These are phyloP conservation scores for Babyrousa celebensis DNA, from an alignment of 2,797 vertebrate species.

Conservation along the genomic window DNA sequence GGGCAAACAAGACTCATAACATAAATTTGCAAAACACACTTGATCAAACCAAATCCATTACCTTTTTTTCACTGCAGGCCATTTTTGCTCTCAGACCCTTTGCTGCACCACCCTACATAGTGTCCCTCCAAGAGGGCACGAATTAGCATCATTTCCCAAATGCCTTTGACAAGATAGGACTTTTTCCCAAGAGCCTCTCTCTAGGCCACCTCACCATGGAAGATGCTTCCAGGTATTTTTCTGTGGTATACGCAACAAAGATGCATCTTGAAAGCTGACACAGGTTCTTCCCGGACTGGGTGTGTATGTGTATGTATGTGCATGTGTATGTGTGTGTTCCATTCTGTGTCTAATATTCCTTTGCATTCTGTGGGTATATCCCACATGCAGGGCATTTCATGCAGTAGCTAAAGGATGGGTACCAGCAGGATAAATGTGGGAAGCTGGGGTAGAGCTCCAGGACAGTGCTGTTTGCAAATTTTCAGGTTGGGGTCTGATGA, in stretches of 20 bases:
- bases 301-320: not conserved
- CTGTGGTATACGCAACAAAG: not conserved
- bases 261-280: not conserved
- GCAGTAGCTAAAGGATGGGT: not conserved
- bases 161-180: not conserved
- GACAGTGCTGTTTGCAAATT: not conserved
- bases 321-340: not conserved
- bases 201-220: not conserved
- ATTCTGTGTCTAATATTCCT: not conserved
- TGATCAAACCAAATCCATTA: not conserved
- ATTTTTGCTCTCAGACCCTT: not conserved
- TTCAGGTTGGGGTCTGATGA: not conserved
- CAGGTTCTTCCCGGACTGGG: not conserved
- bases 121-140: not conserved
- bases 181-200: not conserved
- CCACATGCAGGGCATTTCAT: fast-evolving
- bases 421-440: not conserved
- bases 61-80: not conserved
- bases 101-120: not conserved
- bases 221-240: constrained; percentile 1
- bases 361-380: not conserved
- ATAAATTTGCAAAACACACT: not conserved
- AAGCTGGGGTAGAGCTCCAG: not conserved
- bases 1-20: not conserved
- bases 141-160: not conserved